Evolutionary conservation across 2,888 invertebrate genomes (phyloP), one percentile per base, ranked within the genome.

Genomic region (Polietes domitor): DNA sequence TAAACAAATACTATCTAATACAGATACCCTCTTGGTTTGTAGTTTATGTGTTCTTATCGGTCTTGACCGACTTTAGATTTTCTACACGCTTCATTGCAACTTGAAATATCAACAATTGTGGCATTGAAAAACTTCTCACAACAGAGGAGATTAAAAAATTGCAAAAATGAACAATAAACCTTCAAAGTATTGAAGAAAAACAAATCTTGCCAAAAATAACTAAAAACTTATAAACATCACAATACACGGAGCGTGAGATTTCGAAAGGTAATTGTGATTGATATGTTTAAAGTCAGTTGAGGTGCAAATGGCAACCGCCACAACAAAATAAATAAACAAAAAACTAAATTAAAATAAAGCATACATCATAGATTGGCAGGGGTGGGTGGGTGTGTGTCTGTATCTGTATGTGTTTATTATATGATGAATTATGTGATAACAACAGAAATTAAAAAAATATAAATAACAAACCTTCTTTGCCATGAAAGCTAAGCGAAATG

Each of bases 261-360:
- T 26, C 12, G 12, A 41, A 24, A 74, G 61, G 43, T 74, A 74
- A 74, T 74, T 74, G 61, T 61, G 74, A 74, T 74, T 74, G 74
- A 74, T 74, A 61, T 74, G 43, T 26, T 58, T 24, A 58, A 58
- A 15, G 28, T 3, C 58, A 28, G 58, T 28, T 21, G 58, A 47
- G 61, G 58, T 24, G 58, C 1, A 58, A 58, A 58, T 58, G 5
- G 24, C 26, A 24, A 21, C 6, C 9, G 17, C 55, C 55, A 28
- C 26, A 28, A n/a, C 32, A n/a, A 63, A 17, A 37, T 32, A 32
- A 63, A 63, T 32, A 32, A 28, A 28, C 32, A 63, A 63, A 32
- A n/a, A 63, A 0, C 26, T n/a, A 43, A 74, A 43, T 43, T 1
- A 32, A 43, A 50, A 63, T 15, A 19, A 70, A 47, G 26, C 41